Percentiles rank a stretch among this genome's conserved stretches.
Conservation (phyloP, 37 sponge, comb jelly and placozoan species). For the Geodia barretti region DNA sequence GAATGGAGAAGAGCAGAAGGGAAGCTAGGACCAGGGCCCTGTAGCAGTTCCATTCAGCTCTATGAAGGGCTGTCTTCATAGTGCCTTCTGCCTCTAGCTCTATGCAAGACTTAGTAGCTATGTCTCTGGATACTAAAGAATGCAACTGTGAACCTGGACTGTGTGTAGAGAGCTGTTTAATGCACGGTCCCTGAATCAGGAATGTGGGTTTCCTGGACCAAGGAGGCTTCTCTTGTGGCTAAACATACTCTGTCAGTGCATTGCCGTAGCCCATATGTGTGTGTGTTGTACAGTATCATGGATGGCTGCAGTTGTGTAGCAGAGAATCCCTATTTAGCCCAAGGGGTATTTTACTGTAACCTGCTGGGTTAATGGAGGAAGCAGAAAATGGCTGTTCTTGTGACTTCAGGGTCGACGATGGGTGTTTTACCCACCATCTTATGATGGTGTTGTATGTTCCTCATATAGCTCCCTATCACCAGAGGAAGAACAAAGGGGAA, state of each 20-base stretch:
- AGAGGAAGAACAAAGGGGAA: too few relatives aligned
- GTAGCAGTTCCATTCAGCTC: too few relatives aligned
- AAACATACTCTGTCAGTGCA: neutral
- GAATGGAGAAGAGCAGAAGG: neutral
- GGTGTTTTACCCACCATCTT: too few relatives aligned
- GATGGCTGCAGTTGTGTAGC: too few relatives aligned
- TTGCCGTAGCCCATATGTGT: neutral
- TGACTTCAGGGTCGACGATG: neutral
- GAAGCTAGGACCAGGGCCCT: neutral
- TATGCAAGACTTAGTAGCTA: too few relatives aligned
- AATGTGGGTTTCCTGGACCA: neutral
- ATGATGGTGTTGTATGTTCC: too few relatives aligned
- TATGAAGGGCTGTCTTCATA: too few relatives aligned
- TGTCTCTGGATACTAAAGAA: neutral
- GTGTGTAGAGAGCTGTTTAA: neutral
- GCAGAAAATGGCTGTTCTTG: neutral
- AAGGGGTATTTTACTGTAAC: neutral
- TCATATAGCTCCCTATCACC: too few relatives aligned
- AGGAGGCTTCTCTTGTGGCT: neutral
- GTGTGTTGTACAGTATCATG: too few relatives aligned
- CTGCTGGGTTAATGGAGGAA: neutral
- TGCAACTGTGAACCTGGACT: neutral
- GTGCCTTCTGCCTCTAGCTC: too few relatives aligned
- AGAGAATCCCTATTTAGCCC: neutral
- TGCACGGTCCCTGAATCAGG: neutral